Evolutionary conservation across 2,797 vertebrate species (phyloP).

Genomic region (Geotrypetes seraphini): DNA sequence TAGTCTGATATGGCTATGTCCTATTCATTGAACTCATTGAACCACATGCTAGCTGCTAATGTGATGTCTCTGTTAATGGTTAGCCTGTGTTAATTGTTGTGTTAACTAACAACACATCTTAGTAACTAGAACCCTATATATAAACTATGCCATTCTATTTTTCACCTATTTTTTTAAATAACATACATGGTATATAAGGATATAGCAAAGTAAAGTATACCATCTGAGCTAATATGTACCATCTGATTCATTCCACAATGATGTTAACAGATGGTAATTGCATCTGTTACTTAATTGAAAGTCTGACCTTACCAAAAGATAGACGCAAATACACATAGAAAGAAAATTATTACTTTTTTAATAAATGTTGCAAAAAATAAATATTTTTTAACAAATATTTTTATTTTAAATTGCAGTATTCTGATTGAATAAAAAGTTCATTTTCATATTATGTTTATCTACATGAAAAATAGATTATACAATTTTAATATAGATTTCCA

Average conservation of each 20-base stretch:
- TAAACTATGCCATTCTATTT: not conserved
- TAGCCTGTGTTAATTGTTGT: too few species aligned
- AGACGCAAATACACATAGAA: conserved; percentile 3
- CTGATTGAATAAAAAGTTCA: not conserved
- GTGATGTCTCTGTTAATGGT: too few species aligned
- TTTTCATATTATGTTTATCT: too few species aligned
- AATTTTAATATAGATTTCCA: too few species aligned
- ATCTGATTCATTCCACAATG: not conserved
- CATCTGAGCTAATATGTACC: conserved; percentile 9
- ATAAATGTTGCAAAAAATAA: not conserved
- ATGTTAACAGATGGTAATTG: conserved; percentile 8
- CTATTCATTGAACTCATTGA: too few species aligned
- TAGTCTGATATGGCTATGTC: too few species aligned
- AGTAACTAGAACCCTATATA: too few species aligned
- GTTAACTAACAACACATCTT: too few species aligned
- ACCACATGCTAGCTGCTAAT: too few species aligned
- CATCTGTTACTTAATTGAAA: conserved; percentile 8
- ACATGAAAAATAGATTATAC: too few species aligned
- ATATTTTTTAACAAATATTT: not conserved
- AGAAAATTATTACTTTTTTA: conserved; percentile 9
- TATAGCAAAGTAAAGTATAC: not conserved
- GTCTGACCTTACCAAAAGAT: conserved; percentile 2
- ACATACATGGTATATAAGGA: not conserved
- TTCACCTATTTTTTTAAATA: not conserved
- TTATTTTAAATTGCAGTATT: not conserved